Conservation (phyloP, 2,797 vertebrate species). For the Craterocephalus amniculus region DNA sequence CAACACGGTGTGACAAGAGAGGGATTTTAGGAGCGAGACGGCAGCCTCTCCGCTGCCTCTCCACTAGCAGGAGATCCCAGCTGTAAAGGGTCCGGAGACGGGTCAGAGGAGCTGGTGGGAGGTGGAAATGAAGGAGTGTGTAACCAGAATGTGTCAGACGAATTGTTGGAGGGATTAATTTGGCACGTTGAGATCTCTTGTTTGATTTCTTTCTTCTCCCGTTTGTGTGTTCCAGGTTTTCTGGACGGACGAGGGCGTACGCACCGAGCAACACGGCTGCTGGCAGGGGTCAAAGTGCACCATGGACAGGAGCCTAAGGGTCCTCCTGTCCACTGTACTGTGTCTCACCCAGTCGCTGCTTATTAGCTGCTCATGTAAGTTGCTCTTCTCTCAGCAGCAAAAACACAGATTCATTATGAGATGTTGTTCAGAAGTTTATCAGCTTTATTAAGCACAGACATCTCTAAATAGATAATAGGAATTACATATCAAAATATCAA, state of each 20-base stretch:
- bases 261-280: slow-evolving; percentile 61
- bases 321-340: slow-evolving; percentile 82
- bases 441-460: neutral
- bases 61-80: slow-evolving; percentile 63
- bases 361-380: slow-evolving; percentile 82
- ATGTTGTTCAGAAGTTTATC: neutral
- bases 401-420: neutral
- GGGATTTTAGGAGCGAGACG: slow-evolving; percentile 79
- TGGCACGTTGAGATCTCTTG: neutral
- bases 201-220: slow-evolving; percentile 32
- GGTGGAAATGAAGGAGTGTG: slow-evolving; percentile 74
- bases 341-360: slow-evolving; percentile 82
- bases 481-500: neutral
- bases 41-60: slow-evolving; percentile 65
- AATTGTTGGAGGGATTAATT: slow-evolving; percentile 61
- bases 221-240: slow-evolving; percentile 72
- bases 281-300: slow-evolving; percentile 72
- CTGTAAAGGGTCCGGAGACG: slow-evolving; percentile 60
- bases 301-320: slow-evolving; percentile 84
- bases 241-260: slow-evolving; percentile 48
- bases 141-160: slow-evolving; percentile 73
- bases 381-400: neutral
- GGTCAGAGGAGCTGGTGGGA: slow-evolving; percentile 53
- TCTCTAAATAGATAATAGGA: neutral
- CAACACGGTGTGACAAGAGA: slow-evolving; percentile 79